A percentile compares a stretch with the other conserved stretches of the same genome.
phyloP scores from a whole-genome alignment of 2,888 invertebrate genomes.

The Agrotis segetum region DNA sequence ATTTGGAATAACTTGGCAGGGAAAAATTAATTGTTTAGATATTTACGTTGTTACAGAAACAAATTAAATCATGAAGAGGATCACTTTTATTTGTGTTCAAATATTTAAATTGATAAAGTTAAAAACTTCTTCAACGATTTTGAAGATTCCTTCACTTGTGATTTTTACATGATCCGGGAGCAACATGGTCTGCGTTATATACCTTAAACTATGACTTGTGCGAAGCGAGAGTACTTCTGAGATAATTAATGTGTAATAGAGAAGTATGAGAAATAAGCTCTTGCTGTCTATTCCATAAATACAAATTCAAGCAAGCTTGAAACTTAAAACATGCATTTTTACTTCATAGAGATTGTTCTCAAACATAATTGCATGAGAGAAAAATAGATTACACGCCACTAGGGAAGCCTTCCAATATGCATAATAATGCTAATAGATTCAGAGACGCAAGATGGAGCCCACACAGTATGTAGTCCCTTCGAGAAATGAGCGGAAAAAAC shows the following conservation, averaged over 20 bases:
- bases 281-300: too few relatives aligned
- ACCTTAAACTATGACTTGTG: too few relatives aligned
- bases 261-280: too few relatives aligned
- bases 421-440: conserved; percentile 75
- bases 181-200: too few relatives aligned
- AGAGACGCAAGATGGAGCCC: conserved; percentile 63
- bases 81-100: too few relatives aligned
- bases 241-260: too few relatives aligned
- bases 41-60: neutral
- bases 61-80: too few relatives aligned
- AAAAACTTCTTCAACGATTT: too few relatives aligned
- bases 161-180: too few relatives aligned
- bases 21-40: neutral
- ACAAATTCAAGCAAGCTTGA: conserved; percentile 16
- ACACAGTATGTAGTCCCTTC: conserved; percentile 47
- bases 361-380: conserved; percentile 56
- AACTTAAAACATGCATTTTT: conserved; percentile 29
- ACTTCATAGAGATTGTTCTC: conserved; percentile 44
- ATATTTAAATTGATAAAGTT: too few relatives aligned
- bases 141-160: too few relatives aligned
- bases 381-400: conserved; percentile 66
- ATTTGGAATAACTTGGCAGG: neutral
- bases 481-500: conserved; percentile 62
- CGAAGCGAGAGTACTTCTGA: too few relatives aligned
- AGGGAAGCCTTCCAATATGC: conserved; percentile 59